Percentiles rank a stretch among this genome's conserved stretches.
phyloP scores from a whole-genome alignment of 2,113 vertebrate species.

The Neolamprologus cancellatus region DNA sequence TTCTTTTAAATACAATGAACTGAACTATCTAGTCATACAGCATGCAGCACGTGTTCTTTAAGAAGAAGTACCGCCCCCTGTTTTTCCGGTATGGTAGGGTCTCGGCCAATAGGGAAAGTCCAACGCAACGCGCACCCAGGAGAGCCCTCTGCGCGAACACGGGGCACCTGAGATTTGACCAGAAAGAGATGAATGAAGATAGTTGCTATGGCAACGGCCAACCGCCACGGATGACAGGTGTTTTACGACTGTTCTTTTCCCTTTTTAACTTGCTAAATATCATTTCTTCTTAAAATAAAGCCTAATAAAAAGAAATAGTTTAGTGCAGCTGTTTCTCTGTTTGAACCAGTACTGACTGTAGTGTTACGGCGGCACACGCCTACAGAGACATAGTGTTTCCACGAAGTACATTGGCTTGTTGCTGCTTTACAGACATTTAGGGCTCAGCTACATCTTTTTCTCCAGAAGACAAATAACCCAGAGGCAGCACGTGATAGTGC shows the following conservation, averaged over 20 bases:
- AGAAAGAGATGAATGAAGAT: conserved; percentile 33
- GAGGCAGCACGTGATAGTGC: background rate
- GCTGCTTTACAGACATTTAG: background rate
- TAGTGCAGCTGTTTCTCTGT: background rate
- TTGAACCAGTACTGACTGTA: background rate
- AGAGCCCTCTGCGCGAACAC: background rate
- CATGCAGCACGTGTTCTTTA: background rate
- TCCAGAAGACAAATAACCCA: background rate
- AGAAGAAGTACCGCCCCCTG: background rate
- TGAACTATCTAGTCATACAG: background rate
- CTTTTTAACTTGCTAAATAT: background rate
- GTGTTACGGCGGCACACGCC: background rate
- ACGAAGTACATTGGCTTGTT: background rate
- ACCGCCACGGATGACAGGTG: background rate
- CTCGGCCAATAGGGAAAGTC: conserved; percentile 63
- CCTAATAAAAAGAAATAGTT: background rate
- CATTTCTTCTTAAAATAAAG: background rate
- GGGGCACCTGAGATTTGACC: conserved; percentile 9
- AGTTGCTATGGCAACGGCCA: conserved; percentile 51
- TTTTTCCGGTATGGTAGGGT: conserved; percentile 8
- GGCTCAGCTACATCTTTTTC: background rate
- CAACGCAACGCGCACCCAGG: conserved; percentile 58
- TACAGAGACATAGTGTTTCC: background rate
- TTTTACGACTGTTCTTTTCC: background rate
- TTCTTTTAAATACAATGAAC: background rate